Evolutionary conservation across 1,140 invertebrate species (phyloP).

Genomic region (Hylyphantes graminicola): DNA sequence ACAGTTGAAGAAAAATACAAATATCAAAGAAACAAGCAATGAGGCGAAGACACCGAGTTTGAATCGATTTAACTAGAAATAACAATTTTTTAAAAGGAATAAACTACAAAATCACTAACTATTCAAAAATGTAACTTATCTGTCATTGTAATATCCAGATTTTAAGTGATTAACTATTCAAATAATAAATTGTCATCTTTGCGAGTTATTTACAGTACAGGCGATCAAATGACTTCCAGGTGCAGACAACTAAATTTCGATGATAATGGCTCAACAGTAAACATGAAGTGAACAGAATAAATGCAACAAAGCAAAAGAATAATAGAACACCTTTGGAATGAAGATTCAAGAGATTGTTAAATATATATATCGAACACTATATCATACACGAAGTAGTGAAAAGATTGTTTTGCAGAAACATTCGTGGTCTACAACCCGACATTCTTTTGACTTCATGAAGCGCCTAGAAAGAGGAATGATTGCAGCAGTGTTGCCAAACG

Average conservation of each 20-base stretch:
- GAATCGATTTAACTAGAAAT: constrained; percentile 53
- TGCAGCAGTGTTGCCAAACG: no score
- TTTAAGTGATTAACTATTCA: constrained; percentile 43
- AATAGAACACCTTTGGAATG: constrained; percentile 29
- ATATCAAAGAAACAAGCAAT: constrained; percentile 36
- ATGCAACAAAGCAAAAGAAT: constrained; percentile 51
- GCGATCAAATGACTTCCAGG: constrained; percentile 23
- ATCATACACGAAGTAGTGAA: constrained; percentile 48
- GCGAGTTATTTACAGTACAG: constrained; percentile 14
- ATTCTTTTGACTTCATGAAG: neutral
- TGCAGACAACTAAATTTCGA: constrained; percentile 59
- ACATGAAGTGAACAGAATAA: constrained; percentile 58
- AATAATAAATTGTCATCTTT: constrained; percentile 30
- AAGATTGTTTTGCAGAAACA: constrained; percentile 51
- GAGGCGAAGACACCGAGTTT: constrained; percentile 50
- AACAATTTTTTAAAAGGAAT: constrained; percentile 43
- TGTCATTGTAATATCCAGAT: constrained; percentile 3
- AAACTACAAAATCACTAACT: constrained; percentile 60
- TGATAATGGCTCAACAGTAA: constrained; percentile 58
- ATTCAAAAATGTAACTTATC: constrained; percentile 56
- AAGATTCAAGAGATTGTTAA: constrained; percentile 30
- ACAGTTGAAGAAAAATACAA: constrained; percentile 37
- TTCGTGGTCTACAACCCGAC: constrained; percentile 37
- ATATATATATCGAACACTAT: constrained; percentile 51
- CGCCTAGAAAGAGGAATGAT: constrained; percentile 36